Evolutionary conservation across 2,797 vertebrate species (phyloP).

Genomic region (Mormyrops attenuatus): DNA sequence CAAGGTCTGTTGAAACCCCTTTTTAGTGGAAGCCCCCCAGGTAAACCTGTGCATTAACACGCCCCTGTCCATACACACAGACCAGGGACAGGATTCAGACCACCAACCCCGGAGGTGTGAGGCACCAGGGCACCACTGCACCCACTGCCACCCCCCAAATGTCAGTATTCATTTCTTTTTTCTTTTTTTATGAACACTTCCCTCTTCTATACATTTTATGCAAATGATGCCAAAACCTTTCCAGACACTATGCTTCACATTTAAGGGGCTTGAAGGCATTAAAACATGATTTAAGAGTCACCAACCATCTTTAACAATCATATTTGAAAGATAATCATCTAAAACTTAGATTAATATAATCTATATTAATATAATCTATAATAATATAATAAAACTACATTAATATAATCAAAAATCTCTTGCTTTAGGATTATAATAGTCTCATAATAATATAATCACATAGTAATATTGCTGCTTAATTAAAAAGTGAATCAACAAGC

Average conservation of each 20-base stretch:
- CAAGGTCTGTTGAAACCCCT: neutral
- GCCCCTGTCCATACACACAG: neutral
- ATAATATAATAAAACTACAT: neutral
- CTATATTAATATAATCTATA: neutral
- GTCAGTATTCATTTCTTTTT: neutral
- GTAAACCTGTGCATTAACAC: neutral
- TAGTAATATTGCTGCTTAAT: neutral
- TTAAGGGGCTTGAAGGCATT: neutral
- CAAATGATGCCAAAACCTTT: neutral
- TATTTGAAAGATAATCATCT: neutral
- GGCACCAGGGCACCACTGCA: neutral
- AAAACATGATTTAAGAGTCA: neutral
- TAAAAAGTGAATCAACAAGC: constrained; percentile 3
- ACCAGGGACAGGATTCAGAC: neutral
- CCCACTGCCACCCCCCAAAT: neutral
- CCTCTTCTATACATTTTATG: neutral
- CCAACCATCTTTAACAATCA: neutral
- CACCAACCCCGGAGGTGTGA: neutral
- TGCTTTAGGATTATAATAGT: neutral
- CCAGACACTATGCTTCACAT: neutral
- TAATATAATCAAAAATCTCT: neutral
- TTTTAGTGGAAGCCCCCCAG: neutral
- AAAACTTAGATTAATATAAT: neutral
- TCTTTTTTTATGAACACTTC: neutral
- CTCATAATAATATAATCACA: neutral